Evolutionary conservation across 2,113 vertebrate species (phyloP).

Genomic region (Hystrix cristata): DNA sequence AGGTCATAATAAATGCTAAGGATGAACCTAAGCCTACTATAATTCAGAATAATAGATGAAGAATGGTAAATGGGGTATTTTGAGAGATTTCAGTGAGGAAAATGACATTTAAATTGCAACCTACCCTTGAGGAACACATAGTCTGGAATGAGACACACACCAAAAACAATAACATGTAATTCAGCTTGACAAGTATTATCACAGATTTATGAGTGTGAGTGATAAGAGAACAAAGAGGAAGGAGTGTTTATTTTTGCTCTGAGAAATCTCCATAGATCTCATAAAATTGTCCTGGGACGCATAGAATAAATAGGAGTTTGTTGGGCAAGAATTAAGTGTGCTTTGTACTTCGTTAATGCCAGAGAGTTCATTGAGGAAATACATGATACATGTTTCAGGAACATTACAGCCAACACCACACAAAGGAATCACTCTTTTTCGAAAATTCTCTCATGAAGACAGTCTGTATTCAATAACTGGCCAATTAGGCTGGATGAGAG

Average conservation of each 20-base stretch:
- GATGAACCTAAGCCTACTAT: background rate
- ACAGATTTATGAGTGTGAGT: background rate
- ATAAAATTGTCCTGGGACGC: background rate
- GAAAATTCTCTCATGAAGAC: background rate
- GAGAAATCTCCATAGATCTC: background rate
- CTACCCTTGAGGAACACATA: background rate
- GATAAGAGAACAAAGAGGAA: background rate
- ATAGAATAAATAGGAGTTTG: background rate
- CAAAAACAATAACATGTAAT: background rate
- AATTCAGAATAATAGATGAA: slow-evolving; percentile 20
- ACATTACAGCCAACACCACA: background rate
- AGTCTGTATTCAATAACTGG: background rate
- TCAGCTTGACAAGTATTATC: background rate
- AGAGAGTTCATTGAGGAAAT: background rate
- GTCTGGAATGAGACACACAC: background rate
- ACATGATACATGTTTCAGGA: background rate
- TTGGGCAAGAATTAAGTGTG: background rate
- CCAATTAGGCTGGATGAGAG: background rate
- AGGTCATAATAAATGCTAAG: slow-evolving; percentile 31
- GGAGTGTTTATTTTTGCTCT: background rate
- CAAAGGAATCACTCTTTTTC: background rate
- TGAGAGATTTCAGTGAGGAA: slow-evolving; percentile 10
- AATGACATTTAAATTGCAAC: background rate
- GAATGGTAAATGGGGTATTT: background rate
- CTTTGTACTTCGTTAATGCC: background rate